These are phyloP conservation scores for Bettongia penicillata DNA, from an alignment of 2,113 vertebrate species.

Conservation along the genomic window DNA sequence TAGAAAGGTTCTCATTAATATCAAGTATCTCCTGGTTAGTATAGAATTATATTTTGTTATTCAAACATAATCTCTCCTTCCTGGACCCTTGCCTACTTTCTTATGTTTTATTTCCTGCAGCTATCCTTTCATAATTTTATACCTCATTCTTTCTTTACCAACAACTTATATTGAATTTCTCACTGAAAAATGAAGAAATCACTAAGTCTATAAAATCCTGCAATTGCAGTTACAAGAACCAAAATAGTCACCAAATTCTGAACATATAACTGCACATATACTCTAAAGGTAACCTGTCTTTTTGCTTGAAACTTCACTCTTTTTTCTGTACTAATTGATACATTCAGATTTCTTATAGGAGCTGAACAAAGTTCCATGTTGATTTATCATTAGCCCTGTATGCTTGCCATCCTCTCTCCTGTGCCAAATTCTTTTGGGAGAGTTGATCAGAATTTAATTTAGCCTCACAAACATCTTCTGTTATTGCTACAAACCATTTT, in stretches of 20 bases:
- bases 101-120: neutral
- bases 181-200: neutral
- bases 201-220: too few relatives aligned
- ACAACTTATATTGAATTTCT: neutral
- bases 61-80: neutral
- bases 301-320: accelerated
- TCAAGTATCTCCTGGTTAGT: neutral
- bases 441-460: conserved; percentile 2
- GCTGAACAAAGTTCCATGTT: neutral
- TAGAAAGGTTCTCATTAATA: neutral
- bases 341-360: neutral
- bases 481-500: conserved; percentile 28
- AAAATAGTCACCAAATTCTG: neutral
- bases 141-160: neutral
- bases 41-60: neutral
- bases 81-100: neutral
- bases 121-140: neutral
- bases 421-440: neutral
- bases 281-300: neutral
- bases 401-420: neutral
- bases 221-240: neutral
- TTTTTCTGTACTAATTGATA: neutral
- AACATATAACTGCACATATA: neutral
- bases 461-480: conserved; percentile 34
- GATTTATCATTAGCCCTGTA: conserved; percentile 5